phyloP scores from a whole-genome alignment of 2,888 invertebrate species.

The Allophyes oxyacanthae region DNA sequence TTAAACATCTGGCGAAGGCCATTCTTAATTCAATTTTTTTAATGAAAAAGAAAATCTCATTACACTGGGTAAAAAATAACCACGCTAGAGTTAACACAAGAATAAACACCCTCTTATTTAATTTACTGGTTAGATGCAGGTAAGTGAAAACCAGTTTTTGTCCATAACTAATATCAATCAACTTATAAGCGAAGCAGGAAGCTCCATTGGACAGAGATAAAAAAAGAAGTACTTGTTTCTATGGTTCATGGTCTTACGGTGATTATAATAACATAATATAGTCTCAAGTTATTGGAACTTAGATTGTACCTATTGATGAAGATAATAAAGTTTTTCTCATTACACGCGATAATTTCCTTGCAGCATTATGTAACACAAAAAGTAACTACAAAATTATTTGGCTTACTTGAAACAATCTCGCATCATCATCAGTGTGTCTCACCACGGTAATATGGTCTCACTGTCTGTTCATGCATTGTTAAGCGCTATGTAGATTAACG shows the following conservation, averaged over 20 bases:
- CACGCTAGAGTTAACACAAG: slow-evolving; percentile 49
- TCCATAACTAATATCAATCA: slow-evolving; percentile 69
- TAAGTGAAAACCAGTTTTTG: slow-evolving; percentile 64
- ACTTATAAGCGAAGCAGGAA: slow-evolving; percentile 70
- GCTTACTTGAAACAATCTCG: slow-evolving; percentile 9
- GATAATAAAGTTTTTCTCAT: slow-evolving; percentile 35
- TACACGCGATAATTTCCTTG: slow-evolving; percentile 18
- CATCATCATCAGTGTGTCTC: background rate
- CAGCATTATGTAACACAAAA: slow-evolving; percentile 2
- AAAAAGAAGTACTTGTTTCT: slow-evolving; percentile 47
- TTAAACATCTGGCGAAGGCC: background rate
- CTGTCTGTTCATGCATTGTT: background rate
- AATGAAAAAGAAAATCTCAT: slow-evolving; percentile 5
- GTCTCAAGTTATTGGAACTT: slow-evolving; percentile 35
- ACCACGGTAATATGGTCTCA: no score
- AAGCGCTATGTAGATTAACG: background rate
- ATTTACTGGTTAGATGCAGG: slow-evolving; percentile 62
- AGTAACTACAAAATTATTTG: slow-evolving; percentile 9
- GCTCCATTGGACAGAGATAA: slow-evolving; percentile 58
- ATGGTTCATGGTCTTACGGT: slow-evolving; percentile 64
- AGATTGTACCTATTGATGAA: slow-evolving; percentile 42
- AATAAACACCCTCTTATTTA: slow-evolving; percentile 62
- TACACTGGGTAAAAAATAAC: slow-evolving; percentile 20
- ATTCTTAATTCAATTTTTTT: background rate
- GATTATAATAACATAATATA: slow-evolving; percentile 48